Evolutionary conservation across 2,888 invertebrate species (phyloP).

Genomic region (Caenorhabditis macrosperma): DNA sequence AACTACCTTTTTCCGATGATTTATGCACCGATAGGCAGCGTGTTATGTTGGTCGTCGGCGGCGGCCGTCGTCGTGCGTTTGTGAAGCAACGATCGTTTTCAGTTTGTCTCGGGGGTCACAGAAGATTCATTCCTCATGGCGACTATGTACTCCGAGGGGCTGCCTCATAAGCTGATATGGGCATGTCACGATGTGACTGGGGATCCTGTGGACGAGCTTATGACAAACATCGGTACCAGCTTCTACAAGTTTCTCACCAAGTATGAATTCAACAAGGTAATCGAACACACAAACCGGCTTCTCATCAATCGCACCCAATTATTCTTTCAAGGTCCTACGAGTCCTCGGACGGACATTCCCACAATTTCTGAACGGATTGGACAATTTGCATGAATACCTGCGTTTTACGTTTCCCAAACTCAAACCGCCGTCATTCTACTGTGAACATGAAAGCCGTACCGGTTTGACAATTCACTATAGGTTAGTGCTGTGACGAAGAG

Average conservation of each 20-base stretch:
- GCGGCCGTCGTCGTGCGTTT: not conserved
- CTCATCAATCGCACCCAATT: conserved; percentile 12
- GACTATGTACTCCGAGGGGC: conserved; percentile 69
- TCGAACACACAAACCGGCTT: not conserved
- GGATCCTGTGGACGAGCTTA: conserved; percentile 62
- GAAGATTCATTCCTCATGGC: conserved; percentile 67
- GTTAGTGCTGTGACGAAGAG: conserved; percentile 48
- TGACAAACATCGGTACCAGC: conserved; percentile 63
- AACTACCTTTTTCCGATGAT: conserved; percentile 27
- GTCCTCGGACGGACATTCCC: conserved; percentile 79
- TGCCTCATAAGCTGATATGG: conserved; percentile 71
- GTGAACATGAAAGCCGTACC: conserved; percentile 93
- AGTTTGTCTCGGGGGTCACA: conserved; percentile 71
- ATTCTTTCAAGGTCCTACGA: conserved; percentile 67
- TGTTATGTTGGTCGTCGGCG: conserved; percentile 20
- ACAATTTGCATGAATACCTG: conserved; percentile 78
- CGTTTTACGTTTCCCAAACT: conserved; percentile 83
- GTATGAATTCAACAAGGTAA: conserved; percentile 75
- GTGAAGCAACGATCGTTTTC: conserved; percentile 21
- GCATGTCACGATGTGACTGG: conserved; percentile 75
- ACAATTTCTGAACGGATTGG: conserved; percentile 78
- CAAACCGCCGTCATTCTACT: conserved; percentile 95
- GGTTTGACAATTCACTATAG: conserved; percentile 94
- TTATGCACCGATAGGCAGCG: conserved; percentile 30
- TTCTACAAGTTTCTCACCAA: conserved; percentile 73